phyloP scores from a whole-genome alignment of 1,140 invertebrate species.

The Hylyphantes graminicola region DNA sequence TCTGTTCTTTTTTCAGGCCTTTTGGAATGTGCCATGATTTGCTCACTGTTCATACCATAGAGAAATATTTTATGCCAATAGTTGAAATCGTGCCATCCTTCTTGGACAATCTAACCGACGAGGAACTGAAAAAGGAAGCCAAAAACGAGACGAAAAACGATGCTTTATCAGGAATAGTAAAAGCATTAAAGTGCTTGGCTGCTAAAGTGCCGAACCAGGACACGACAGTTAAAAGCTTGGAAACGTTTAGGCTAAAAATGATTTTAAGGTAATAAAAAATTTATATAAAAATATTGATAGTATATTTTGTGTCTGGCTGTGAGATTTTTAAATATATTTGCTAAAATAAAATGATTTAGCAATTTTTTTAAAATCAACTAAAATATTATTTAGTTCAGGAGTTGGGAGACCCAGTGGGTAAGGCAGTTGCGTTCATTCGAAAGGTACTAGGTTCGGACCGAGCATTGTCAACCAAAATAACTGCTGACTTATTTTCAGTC shows the following conservation, averaged over 20 bases:
- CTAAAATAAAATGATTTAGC: no score
- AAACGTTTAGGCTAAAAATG: conserved; percentile 97
- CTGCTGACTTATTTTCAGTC: no score
- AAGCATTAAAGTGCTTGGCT: conserved; percentile 88
- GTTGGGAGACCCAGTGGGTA: no score
- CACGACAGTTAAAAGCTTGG: conserved; percentile 86
- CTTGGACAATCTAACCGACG: conserved; percentile 94
- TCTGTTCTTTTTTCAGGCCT: conserved; percentile 73
- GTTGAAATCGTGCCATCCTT: conserved; percentile 91
- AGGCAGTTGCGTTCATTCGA: no score
- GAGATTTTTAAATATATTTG: no score
- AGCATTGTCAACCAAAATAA: no score
- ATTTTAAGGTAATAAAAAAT: conserved; percentile 76
- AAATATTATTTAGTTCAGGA: no score
- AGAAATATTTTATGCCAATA: conserved; percentile 93
- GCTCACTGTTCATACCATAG: conserved; percentile 87
- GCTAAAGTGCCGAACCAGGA: conserved; percentile 81
- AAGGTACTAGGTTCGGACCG: no score
- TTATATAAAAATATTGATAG: no score
- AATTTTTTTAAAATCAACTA: no score
- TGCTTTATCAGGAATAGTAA: conserved; percentile 88
- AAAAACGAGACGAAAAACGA: conserved; percentile 96
- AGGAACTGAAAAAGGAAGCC: conserved; percentile 95
- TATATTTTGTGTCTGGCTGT: no score
- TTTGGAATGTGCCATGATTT: conserved; percentile 94